These are phyloP conservation scores for Megathymus violae DNA, from an alignment of 1,140 invertebrate species.

Conservation along the genomic window DNA sequence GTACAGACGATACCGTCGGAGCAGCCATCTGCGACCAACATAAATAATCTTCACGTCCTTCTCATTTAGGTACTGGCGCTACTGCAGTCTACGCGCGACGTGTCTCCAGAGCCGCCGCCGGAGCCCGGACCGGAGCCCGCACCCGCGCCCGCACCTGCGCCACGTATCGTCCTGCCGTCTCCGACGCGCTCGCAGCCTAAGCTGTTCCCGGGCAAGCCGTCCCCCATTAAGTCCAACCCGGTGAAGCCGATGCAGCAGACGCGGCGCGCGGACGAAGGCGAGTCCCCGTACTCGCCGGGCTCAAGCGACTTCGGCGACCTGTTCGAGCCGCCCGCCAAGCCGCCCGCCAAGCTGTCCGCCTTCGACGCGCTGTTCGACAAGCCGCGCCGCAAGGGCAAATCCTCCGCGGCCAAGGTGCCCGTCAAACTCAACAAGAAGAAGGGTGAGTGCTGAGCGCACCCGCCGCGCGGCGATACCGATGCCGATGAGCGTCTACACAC, in stretches of 20 bases:
- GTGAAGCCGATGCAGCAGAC: slow-evolving; percentile 83
- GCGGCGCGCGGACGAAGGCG: slow-evolving; percentile 85
- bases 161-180: slow-evolving; percentile 80
- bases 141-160: too few species aligned
- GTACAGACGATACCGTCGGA: too few species aligned
- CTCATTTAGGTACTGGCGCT: too few species aligned
- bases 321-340: slow-evolving; percentile 89
- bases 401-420: slow-evolving; percentile 67
- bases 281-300: slow-evolving; percentile 93
- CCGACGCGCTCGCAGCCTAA: slow-evolving; percentile 78
- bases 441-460: too few species aligned
- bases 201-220: slow-evolving; percentile 80
- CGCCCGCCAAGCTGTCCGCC: slow-evolving; percentile 55
- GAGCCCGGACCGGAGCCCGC: too few species aligned
- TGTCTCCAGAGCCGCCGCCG: too few species aligned
- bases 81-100: too few species aligned
- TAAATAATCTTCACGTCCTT: too few species aligned
- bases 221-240: slow-evolving; percentile 83
- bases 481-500: too few species aligned
- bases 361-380: slow-evolving; percentile 85
- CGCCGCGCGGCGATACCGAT: too few species aligned
- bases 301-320: slow-evolving; percentile 93
- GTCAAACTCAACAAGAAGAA: slow-evolving; percentile 82
- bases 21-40: too few species aligned
- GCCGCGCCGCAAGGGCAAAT: slow-evolving; percentile 65